Base-by-base conservation (phyloP, 2,113 vertebrate species). In the Xiphias gladius region DNA sequence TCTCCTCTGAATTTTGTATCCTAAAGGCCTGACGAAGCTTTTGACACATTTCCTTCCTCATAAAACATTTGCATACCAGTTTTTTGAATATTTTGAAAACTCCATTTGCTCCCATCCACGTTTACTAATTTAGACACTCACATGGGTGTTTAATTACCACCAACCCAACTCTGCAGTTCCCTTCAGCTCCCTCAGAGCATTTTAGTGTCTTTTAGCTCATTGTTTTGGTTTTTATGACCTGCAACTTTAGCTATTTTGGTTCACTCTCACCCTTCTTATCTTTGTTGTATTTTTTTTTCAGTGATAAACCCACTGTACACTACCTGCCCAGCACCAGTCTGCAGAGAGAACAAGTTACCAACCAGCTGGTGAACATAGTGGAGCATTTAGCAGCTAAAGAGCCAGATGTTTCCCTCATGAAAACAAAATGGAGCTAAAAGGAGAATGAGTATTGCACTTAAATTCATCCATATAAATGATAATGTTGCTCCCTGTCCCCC, bases 21-120 rank as follows among this genome's bases (percentile, higher is more conserved):
- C 39, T 41, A 6, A 10, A 58, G 22, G 77, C 32, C 39, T 16
- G 30, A 46, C 37, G 59, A 76, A 52, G 65, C n/a, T 69, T 37
- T 58, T 79, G 48, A 62, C 14, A 9, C 41, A 65, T 63, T 50
- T 50, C 48, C 24, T 74, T 26, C 39, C 57, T 62, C 48, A 52
- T 62, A 19, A 48, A 46, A 57, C 35, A 30, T 62, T 63, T 59
- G 11, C 0, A 3, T 32, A 22, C 13, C 17, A 6, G 1, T 41
- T 82, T 52, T 48, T 48, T 22, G 2, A 28, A 58, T 62, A n/a
- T 32, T 48, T 67, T 30, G 6, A 43, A 1, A n/a, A 19, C 32
- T 50, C 55, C n/a, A 59, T 66, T 52, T n/a, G 28, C 10, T 70
- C 26, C 19, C n/a, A 46, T 59, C 19, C 54, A 11, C 30, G 17